Evolutionary conservation across 2,113 vertebrate species (phyloP).

Genomic region (Triplophysa tibetana): DNA sequence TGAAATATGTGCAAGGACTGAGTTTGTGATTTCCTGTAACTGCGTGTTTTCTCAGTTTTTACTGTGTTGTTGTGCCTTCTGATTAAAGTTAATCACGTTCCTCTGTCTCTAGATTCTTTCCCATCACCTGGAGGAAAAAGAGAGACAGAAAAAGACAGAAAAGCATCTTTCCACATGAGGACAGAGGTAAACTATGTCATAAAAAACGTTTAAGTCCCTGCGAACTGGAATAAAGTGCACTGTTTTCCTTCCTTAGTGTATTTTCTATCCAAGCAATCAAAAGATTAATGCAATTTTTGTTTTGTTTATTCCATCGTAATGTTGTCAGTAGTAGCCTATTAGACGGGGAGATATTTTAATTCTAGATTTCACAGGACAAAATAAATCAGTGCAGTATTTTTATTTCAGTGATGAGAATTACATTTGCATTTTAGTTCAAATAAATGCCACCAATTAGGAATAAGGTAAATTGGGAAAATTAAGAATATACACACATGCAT

Average conservation of each 20-base stretch:
- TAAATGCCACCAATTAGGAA: no score
- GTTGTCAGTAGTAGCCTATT: no score
- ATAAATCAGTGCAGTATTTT: background rate
- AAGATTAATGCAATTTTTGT: no score
- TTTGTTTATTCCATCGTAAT: no score
- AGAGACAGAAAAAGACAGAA: background rate
- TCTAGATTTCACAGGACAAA: background rate
- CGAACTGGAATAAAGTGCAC: no score
- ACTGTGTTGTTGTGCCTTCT: conserved; percentile 1
- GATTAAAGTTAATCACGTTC: conserved; percentile 14
- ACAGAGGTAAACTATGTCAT: background rate
- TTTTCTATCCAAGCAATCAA: no score
- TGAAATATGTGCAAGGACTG: background rate
- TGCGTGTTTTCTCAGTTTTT: conserved; percentile 28
- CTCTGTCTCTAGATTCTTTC: background rate
- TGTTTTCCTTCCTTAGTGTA: no score
- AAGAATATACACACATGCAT: no score
- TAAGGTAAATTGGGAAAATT: no score
- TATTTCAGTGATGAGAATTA: background rate
- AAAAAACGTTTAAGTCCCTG: background rate
- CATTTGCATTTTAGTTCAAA: no score
- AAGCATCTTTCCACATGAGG: background rate
- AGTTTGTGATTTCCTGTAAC: conserved; percentile 48
- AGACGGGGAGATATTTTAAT: background rate
- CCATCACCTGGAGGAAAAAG: background rate